Evolutionary conservation across 2,113 vertebrate species (phyloP), one percentile per base, ranked within the genome.

Genomic region (Phrynosoma platyrhinos): DNA sequence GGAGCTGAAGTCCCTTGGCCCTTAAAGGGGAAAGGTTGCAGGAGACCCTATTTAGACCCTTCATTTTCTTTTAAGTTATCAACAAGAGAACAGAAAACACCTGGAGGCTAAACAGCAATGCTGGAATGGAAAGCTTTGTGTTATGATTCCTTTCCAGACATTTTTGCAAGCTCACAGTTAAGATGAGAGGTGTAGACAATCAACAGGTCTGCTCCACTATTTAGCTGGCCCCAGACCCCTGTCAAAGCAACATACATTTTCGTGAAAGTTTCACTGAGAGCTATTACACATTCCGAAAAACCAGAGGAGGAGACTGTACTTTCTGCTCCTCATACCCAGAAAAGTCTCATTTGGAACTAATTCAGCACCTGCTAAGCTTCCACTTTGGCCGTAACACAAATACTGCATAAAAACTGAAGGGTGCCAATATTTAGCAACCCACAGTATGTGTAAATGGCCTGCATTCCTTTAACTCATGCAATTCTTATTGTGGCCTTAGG

Each of bases 401-500:
- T 68, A 20, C 27, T 23, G 18, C 13, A 32, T 18, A 68, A 27
- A 78, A 86, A 32, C 42, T 42, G 62, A 32, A 78, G 68, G 9
- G 27, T 32, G 25, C 18, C 9, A 78, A 30, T 78, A 36, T 27
- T 25, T 78, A 86, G 84, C 18, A 86, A 68, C 66, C 40, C 18
- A 78, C 10, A 21, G n/a, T 68, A 52, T 47, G 12, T 7, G 5
- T 78, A 78, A 78, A 52, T 53, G 62, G 27, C 20, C 10, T 79
- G 10, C 32, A 40, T 78, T 30, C 18, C 40, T 68, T 79, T 52
- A 52, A 9, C 40, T 78, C 40, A 86, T 68, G 75, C 69, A 86
- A 86, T 86, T 69, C 75, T 52, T 78, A 79, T 68, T 86, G 75
- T 68, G 84, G 62, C 42, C 62, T 78, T 79, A 79, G 58, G 62